A percentile compares a stretch with the other conserved stretches of the same genome.
Conservation (phyloP, 2,888 invertebrate genomes). For the Brachycybe producta region DNA sequence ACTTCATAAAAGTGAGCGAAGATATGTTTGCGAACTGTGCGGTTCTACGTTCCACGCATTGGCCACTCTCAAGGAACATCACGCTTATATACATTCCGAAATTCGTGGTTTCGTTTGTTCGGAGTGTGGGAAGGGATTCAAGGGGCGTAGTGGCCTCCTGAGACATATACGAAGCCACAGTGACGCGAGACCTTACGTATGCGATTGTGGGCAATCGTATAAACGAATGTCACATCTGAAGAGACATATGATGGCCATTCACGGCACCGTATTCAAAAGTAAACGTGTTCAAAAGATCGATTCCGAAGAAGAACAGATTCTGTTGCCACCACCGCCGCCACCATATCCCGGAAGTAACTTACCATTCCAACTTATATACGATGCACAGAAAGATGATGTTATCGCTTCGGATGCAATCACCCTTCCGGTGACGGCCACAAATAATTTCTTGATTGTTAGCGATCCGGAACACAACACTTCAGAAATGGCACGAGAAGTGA, state of each 20-base stretch:
- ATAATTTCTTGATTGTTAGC: background rate
- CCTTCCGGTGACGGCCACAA: background rate
- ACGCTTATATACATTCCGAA: constrained; percentile 31
- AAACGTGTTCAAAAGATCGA: constrained; percentile 15
- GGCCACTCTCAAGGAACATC: constrained; percentile 33
- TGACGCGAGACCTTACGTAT: constrained; percentile 18
- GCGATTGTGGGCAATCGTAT: constrained; percentile 18
- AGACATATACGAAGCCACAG: constrained; percentile 19
- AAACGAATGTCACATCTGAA: constrained; percentile 20
- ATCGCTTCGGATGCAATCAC: background rate
- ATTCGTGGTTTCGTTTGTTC: constrained; percentile 28
- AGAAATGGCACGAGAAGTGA: constrained; percentile 1
- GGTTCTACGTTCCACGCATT: constrained; percentile 33
- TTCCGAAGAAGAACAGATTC: background rate
- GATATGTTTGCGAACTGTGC: constrained; percentile 34
- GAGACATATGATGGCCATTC: constrained; percentile 17
- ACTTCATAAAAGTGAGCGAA: constrained; percentile 29
- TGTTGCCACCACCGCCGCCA: background rate
- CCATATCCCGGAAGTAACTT: background rate
- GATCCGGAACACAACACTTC: background rate
- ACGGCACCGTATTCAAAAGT: constrained; percentile 17
- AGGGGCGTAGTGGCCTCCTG: constrained; percentile 17
- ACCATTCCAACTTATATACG: background rate
- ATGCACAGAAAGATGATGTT: no score
- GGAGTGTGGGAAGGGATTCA: constrained; percentile 24